A percentile compares a stretch with the other conserved stretches of the same genome.
Conservation (phyloP, 2,888 invertebrate species). For the Empis stercorea region DNA sequence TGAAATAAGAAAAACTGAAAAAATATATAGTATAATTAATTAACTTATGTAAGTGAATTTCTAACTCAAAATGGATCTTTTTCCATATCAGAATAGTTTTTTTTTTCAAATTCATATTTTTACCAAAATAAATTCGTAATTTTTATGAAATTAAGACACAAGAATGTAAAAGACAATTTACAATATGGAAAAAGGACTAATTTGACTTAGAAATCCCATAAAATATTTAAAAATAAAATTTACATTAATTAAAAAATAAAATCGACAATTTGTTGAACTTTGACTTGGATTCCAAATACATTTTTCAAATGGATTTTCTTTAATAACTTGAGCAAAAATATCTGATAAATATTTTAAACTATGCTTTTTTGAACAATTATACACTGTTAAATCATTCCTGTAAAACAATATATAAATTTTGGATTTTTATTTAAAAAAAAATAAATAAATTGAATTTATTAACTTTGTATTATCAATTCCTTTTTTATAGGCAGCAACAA, state of each 20-base stretch:
- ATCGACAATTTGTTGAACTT: not conserved
- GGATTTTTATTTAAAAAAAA: no score
- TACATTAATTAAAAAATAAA: not conserved
- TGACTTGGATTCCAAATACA: not conserved
- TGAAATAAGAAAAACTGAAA: not conserved
- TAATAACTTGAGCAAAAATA: not conserved
- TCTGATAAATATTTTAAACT: not conserved
- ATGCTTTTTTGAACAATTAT: not conserved
- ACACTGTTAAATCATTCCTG: not conserved
- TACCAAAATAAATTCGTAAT: no score
- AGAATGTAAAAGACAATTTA: no score
- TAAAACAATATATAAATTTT: not conserved
- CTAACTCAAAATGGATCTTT: no score
- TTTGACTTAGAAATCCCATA: no score
- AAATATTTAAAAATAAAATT: not conserved
- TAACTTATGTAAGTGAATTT: no score
- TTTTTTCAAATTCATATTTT: no score
- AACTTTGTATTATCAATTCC: conserved; percentile 33
- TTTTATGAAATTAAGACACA: no score
- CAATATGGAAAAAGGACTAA: no score
- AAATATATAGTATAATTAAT: no score
- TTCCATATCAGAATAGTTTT: no score
- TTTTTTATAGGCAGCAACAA: conserved; percentile 56
- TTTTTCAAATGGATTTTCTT: not conserved
- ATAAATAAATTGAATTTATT: not conserved